Conservation (phyloP, 1,140 invertebrate genomes). For the Melitaea cinxia region DNA sequence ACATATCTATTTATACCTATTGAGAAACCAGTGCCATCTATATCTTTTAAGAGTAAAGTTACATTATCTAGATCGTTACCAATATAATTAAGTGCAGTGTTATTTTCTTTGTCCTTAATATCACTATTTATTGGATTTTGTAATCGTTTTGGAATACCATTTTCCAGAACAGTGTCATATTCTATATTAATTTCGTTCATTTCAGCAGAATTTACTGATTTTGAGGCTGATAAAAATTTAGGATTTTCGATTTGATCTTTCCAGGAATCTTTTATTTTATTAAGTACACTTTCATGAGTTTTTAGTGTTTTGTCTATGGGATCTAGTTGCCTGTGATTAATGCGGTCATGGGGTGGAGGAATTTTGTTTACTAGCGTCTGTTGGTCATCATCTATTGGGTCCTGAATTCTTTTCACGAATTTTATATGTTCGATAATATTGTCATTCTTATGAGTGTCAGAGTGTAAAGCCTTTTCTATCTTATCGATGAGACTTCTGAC, state of each 20-base stretch:
- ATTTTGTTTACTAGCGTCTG: conserved; percentile 31
- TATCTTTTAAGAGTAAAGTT: conserved; percentile 62
- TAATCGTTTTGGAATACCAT: conserved; percentile 59
- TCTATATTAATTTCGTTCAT: conserved; percentile 51
- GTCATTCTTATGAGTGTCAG: conserved; percentile 35
- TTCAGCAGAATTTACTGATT: conserved; percentile 66
- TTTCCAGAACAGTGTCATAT: conserved; percentile 52
- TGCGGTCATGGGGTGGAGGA: conserved; percentile 23
- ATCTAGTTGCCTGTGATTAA: conserved; percentile 52
- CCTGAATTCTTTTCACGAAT: conserved; percentile 61
- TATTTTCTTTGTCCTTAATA: conserved; percentile 25
- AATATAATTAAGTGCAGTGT: conserved; percentile 29
- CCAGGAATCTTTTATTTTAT: conserved; percentile 49
- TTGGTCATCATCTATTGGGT: conserved; percentile 50
- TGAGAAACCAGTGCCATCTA: conserved; percentile 67
- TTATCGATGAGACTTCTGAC: conserved; percentile 62
- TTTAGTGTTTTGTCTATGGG: conserved; percentile 58
- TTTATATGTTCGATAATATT: conserved; percentile 41
- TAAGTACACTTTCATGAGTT: conserved; percentile 36
- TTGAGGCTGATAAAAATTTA: conserved; percentile 48
- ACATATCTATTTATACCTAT: conserved; percentile 67
- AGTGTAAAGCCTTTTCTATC: conserved; percentile 66
- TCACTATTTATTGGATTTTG: conserved; percentile 60
- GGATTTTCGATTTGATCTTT: conserved; percentile 44
- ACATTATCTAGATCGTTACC: conserved; percentile 46